These are phyloP conservation scores for Brienomyrus longianalis DNA, from an alignment of 2,113 vertebrate genomes.

Conservation along the genomic window DNA sequence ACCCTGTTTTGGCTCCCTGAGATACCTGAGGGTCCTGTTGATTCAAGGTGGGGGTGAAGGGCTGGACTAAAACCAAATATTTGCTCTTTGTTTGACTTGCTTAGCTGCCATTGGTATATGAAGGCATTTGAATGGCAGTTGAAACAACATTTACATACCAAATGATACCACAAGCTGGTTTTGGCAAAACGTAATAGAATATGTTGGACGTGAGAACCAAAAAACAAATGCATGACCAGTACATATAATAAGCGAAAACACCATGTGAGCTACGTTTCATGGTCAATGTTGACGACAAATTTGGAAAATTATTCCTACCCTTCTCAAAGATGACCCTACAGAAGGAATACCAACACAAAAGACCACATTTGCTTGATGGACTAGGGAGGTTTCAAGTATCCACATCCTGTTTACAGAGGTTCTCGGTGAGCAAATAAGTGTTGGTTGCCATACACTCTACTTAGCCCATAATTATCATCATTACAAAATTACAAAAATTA, in stretches of 20 bases:
- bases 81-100: not conserved
- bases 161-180: not conserved
- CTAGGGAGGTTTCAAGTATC: not conserved
- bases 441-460: not conserved
- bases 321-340: not conserved
- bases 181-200: not conserved
- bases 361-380: not conserved
- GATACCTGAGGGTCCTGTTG: not conserved
- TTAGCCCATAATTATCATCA: slow-evolving; percentile 13
- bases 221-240: not conserved
- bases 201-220: not conserved
- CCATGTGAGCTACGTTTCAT: not conserved
- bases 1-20: not conserved
- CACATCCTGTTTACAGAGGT: slow-evolving; percentile 16
- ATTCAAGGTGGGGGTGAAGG: not conserved
- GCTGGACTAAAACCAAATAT: slow-evolving; percentile 5
- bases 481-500: not conserved
- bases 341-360: not conserved
- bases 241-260: not conserved
- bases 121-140: slow-evolving; percentile 41
- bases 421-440: not conserved
- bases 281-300: not conserved
- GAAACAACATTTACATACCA: slow-evolving; percentile 20
- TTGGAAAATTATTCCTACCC: not conserved
- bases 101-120: slow-evolving; percentile 17